Base-by-base conservation (phyloP, 1,140 invertebrate genomes). In the Heliconius eleuchia region DNA sequence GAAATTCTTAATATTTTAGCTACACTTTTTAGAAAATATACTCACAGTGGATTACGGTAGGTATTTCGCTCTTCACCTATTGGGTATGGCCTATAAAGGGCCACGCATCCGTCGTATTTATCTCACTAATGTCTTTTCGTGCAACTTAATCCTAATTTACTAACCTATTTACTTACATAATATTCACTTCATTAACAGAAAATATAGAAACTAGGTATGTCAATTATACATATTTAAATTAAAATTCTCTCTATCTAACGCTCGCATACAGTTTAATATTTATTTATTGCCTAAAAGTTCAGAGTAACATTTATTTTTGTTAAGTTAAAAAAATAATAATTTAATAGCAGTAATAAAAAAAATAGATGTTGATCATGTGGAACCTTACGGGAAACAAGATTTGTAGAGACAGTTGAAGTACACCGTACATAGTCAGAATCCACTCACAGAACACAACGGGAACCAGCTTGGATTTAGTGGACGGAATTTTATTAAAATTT, bases 111-210 rank as follows among this genome's bases (percentile, higher is more conserved):
- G 13, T 16, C n/a, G 46, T 85, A 81, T 84, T 83, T 86, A 88
- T 92, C 89, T 92, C 91, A 92, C 90, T 92, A 89, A 88, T 90
- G 91, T 92, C 88, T 92, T 92, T 92, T 91, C 85, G 83, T 88
- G 88, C 86, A 80, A 83, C 78, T 83, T 82, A 84, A 77, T 76
- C 27, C 55, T 78, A 83, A 16, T 78, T 34, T 73, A 70, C 30
- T 72, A 73, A 57, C 74, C 39, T 80, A 77, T 72, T 30, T 74
- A 74, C 71, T 70, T 80, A 79, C 37, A 74, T 39, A 78, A 74
- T 80, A 77, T 77, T 50, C 37, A 57, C 71, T 19, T 46, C 46
- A 60, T 52, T 55, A 70, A 75, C 34, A 55, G 37, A 73, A 66
- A 66, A 66, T 27, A 3, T 66, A 30, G 60, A 27, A 66, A 66